These are phyloP conservation scores for Philotrypesis tridentata DNA, from an alignment of 1,140 invertebrate species.

Conservation along the genomic window DNA sequence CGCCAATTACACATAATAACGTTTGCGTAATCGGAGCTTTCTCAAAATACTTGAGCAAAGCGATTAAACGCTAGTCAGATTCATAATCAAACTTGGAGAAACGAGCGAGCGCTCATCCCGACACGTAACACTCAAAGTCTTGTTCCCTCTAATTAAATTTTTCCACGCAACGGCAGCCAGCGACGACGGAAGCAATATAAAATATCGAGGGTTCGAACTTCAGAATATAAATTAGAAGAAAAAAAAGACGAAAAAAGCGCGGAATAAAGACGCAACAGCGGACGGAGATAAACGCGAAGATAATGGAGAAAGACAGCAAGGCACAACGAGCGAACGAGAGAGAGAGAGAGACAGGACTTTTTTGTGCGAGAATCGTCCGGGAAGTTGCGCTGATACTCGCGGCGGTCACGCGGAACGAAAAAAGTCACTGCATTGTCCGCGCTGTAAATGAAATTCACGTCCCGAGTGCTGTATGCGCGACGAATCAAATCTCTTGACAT, in stretches of 20 bases:
- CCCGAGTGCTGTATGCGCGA: slow-evolving; percentile 12
- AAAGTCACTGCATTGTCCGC: not conserved
- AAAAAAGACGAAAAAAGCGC: slow-evolving; percentile 5
- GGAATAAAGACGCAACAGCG: not conserved
- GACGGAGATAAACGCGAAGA: not conserved
- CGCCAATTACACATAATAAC: too few relatives aligned
- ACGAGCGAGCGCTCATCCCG: not conserved
- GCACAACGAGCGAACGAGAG: not conserved
- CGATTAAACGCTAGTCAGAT: not conserved
- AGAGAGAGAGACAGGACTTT: not conserved
- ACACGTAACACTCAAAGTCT: not conserved
- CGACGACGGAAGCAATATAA: not conserved
- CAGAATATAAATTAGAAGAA: slow-evolving; percentile 30
- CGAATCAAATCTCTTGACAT: slow-evolving; percentile 7
- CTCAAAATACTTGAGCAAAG: not conserved
- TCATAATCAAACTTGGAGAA: not conserved
- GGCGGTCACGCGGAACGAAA: not conserved
- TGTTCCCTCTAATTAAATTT: not conserved
- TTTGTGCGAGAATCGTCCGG: not conserved
- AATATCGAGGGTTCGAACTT: slow-evolving; percentile 13
- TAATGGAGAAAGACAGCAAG: not conserved
- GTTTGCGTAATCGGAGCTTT: too few relatives aligned
- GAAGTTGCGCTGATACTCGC: slow-evolving; percentile 10
- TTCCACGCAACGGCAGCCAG: not conserved
- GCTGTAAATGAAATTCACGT: slow-evolving; percentile 32